These are phyloP conservation scores for Pterostichus niger DNA, from an alignment of 2,888 invertebrate genomes.

Conservation along the genomic window DNA sequence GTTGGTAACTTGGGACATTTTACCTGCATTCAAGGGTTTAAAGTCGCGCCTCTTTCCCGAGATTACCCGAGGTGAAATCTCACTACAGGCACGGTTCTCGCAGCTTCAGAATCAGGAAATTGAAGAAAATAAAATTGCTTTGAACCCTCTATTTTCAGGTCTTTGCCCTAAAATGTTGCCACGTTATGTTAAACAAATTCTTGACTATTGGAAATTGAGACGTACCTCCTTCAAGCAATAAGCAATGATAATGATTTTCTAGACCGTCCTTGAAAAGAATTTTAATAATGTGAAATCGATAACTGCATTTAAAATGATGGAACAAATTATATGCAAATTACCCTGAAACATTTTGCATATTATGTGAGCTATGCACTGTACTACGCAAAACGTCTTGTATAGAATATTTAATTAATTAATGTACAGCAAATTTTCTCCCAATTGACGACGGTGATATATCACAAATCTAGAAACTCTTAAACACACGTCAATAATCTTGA, in stretches of 20 bases:
- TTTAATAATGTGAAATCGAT: conserved; percentile 55
- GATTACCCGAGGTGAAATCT: conserved; percentile 17
- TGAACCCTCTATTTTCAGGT: conserved; percentile 13
- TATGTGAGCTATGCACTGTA: conserved; percentile 10
- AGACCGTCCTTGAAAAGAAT: conserved; percentile 28
- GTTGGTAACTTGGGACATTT: conserved; percentile 11
- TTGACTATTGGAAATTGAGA: background rate
- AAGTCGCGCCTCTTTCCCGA: background rate
- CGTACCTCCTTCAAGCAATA: no score
- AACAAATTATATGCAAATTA: conserved; percentile 40
- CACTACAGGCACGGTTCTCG: background rate
- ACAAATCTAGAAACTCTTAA: conserved; percentile 11
- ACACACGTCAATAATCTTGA: conserved; percentile 35
- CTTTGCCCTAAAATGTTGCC: background rate
- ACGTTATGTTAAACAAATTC: background rate
- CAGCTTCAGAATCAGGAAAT: conserved; percentile 16
- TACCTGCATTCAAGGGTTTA: conserved; percentile 39
- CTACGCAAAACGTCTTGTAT: background rate
- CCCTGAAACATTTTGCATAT: conserved; percentile 16
- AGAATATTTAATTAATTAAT: conserved; percentile 14
- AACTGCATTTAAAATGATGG: conserved; percentile 46
- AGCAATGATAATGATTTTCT: no score
- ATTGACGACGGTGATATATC: conserved; percentile 6
- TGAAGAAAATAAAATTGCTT: conserved; percentile 28
- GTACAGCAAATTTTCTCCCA: background rate